A percentile compares a stretch with the other conserved stretches of the same genome.
Evolutionary conservation across 2,797 vertebrate species (phyloP).

Genomic region (Eleutherodactylus coqui): DNA sequence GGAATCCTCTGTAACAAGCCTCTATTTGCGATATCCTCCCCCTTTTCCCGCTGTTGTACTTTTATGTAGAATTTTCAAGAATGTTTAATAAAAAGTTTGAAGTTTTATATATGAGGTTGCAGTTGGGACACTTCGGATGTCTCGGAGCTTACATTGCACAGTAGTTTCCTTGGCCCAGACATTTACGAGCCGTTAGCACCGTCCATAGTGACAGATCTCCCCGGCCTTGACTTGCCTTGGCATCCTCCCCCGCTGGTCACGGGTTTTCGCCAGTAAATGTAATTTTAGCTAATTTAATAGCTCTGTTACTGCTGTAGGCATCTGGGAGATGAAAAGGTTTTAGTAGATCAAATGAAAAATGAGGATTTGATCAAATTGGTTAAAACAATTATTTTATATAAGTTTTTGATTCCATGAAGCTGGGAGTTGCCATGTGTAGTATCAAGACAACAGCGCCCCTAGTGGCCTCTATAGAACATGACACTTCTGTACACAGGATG

Average conservation of each 20-base stretch:
- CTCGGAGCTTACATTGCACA: not conserved
- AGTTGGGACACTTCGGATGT: no score
- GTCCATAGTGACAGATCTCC: not conserved
- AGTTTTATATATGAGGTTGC: no score
- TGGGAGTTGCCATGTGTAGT: not conserved
- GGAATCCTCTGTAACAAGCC: no score
- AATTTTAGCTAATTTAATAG: slow-evolving; percentile 21
- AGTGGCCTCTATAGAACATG: not conserved
- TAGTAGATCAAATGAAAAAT: not conserved
- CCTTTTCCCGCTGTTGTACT: no score
- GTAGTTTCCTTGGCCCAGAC: slow-evolving; percentile 14
- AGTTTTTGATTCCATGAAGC: not conserved
- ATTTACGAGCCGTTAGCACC: slow-evolving; percentile 19
- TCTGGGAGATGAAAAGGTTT: not conserved
- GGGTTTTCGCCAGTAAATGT: slow-evolving; percentile 28
- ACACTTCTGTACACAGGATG: not conserved
- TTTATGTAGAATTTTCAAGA: no score
- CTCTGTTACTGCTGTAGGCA: not conserved
- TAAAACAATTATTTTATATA: not conserved
- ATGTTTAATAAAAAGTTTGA: no score
- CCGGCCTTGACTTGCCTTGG: slow-evolving; percentile 8
- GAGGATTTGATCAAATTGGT: not conserved
- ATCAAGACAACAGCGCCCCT: not conserved
- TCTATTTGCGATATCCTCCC: no score
- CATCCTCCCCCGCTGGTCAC: not conserved